Conservation (phyloP, 2,113 vertebrate species). For the Callorhinus ursinus region DNA sequence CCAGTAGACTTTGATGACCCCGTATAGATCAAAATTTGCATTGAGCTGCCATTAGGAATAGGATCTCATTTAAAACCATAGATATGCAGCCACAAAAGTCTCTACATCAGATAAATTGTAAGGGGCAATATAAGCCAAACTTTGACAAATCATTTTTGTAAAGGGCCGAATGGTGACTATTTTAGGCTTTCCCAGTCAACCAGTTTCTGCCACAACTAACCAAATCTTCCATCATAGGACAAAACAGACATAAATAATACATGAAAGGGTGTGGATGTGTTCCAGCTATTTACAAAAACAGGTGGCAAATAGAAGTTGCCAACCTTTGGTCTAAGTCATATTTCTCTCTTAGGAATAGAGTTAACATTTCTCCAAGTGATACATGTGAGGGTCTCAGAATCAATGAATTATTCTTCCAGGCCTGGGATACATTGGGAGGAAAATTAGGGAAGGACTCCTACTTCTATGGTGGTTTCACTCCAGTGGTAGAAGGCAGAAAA, state of each 20-base stretch:
- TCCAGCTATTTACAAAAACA: neutral
- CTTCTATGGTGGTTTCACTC: neutral
- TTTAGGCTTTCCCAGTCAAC: neutral
- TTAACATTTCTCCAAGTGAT: neutral
- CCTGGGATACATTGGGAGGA: neutral
- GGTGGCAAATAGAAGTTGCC: neutral
- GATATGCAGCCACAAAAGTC: neutral
- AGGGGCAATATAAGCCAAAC: neutral
- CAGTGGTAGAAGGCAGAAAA: neutral
- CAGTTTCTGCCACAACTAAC: neutral
- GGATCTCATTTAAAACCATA: neutral
- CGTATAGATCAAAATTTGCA: neutral
- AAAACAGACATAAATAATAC: neutral
- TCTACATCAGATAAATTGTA: neutral
- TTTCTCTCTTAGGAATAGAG: neutral
- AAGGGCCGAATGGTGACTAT: neutral
- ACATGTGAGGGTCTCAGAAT: too few relatives aligned
- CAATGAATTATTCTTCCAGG: neutral
- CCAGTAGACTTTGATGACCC: neutral
- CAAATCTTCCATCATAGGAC: neutral
- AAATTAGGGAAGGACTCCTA: neutral
- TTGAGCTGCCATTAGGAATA: neutral
- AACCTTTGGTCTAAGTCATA: neutral
- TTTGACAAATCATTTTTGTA: neutral
- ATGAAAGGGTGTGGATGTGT: neutral